These are phyloP conservation scores for Prochilodus magdalenae DNA, from an alignment of 2,113 vertebrate genomes.

Conservation along the genomic window DNA sequence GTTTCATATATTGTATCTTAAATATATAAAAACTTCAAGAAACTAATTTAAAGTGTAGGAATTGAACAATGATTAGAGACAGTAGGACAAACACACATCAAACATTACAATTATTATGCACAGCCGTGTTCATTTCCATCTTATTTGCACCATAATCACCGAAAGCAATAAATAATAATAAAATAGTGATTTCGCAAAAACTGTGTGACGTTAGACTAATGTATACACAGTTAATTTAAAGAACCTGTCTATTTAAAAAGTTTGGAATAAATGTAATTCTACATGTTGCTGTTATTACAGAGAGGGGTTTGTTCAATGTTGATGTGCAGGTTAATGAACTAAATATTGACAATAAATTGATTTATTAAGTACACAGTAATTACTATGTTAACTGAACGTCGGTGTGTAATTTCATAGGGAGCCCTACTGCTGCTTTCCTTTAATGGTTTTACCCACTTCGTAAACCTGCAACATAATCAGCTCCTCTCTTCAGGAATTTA, in stretches of 20 bases:
- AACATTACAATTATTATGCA: neutral
- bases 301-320: neutral
- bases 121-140: neutral
- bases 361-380: neutral
- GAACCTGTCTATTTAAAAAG: neutral
- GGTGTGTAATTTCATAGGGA: neutral
- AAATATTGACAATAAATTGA: constrained; percentile 11
- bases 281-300: neutral
- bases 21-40: no score
- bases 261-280: neutral
- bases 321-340: neutral
- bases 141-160: neutral
- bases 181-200: neutral
- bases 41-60: no score
- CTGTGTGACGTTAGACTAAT: neutral
- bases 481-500: neutral
- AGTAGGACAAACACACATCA: no score
- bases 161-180: neutral
- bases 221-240: neutral
- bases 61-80: no score
- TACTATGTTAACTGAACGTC: neutral
- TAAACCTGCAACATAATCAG: neutral
- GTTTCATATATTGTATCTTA: no score
- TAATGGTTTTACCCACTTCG: neutral
- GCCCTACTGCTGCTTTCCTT: neutral